Evolutionary conservation across 2,113 vertebrate genomes (phyloP).

Genomic region (Gymnogyps californianus): DNA sequence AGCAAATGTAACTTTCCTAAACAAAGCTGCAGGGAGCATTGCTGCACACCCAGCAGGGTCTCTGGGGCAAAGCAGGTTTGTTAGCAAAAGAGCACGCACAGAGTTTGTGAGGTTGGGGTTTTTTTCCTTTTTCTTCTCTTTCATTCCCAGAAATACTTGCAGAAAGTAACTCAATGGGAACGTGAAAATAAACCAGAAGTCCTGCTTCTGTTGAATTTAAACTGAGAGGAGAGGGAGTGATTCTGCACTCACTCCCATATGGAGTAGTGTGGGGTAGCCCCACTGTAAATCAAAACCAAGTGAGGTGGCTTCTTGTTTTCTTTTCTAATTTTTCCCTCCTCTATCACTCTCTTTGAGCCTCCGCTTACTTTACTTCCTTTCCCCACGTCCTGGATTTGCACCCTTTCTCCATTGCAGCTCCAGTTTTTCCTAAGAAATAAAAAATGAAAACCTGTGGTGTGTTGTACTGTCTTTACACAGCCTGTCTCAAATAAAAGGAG

Average conservation of each 20-base stretch:
- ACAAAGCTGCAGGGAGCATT: conserved; percentile 48
- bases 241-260: background rate
- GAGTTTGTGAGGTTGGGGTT: background rate
- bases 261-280: background rate
- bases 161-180: background rate
- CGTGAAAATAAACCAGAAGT: background rate
- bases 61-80: conserved; percentile 16
- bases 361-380: background rate
- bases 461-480: background rate
- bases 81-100: conserved; percentile 21
- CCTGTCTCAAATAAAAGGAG: background rate
- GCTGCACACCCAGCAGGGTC: conserved; percentile 49
- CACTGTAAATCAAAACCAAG: background rate
- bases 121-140: background rate
- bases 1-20: conserved; percentile 43
- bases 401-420: background rate
- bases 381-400: background rate
- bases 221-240: background rate
- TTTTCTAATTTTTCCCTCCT: background rate
- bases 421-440: background rate
- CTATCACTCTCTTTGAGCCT: background rate
- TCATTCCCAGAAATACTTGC: background rate
- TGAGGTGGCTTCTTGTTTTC: background rate
- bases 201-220: background rate
- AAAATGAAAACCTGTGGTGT: background rate